phyloP scores from a whole-genome alignment of 1,140 invertebrate species.

The Drosophila sp. region DNA sequence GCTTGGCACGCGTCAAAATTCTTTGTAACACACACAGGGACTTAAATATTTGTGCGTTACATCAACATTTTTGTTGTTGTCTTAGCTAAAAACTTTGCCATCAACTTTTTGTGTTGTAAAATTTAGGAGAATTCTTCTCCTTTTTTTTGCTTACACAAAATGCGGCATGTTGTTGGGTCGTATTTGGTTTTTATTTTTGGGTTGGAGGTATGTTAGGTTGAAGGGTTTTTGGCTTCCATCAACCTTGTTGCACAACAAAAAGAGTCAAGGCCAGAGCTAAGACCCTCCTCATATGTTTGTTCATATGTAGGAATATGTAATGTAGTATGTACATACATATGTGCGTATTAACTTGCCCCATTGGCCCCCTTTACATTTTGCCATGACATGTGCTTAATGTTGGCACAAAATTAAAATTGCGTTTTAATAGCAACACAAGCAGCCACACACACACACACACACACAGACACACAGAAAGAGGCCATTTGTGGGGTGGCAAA shows the following conservation, averaged over 20 bases:
- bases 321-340: not conserved
- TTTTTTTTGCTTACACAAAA: constrained; percentile 23
- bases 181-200: too few species aligned
- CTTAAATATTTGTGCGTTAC: constrained; percentile 50
- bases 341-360: constrained; percentile 3
- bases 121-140: constrained; percentile 25
- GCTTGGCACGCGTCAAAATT: constrained; percentile 50
- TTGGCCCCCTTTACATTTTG: constrained; percentile 3
- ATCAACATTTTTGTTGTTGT: constrained; percentile 21
- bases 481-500: too few species aligned
- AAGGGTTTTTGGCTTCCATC: constrained; percentile 9
- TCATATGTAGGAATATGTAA: constrained; percentile 7
- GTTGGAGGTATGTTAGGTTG: not conserved
- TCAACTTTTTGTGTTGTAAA: constrained; percentile 29
- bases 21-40: constrained; percentile 12
- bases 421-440: constrained; percentile 53
- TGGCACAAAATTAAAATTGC: constrained; percentile 63
- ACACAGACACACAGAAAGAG: not conserved
- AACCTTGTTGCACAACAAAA: constrained; percentile 45
- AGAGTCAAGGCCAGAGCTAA: constrained; percentile 49
- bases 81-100: constrained; percentile 8
- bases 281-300: constrained; percentile 8
- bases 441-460: not conserved
- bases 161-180: constrained; percentile 42
- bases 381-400: constrained; percentile 48